These are phyloP conservation scores for Odontocolon sp. DNA, from an alignment of 2,888 invertebrate species.

Conservation along the genomic window DNA sequence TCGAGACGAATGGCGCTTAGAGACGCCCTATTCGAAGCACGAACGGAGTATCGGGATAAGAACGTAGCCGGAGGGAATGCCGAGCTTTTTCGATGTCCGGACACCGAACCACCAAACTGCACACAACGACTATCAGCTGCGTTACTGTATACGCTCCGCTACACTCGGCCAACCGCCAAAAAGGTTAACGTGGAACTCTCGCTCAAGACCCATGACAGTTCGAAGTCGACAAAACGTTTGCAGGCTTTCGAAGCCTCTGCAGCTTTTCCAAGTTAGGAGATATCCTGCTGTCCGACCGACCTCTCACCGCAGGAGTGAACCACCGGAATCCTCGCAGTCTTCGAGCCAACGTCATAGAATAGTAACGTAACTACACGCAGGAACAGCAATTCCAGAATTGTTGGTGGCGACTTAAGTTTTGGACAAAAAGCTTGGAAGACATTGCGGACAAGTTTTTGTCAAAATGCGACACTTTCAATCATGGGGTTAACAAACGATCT, in stretches of 20 bases:
- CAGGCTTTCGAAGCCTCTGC: conserved; percentile 6
- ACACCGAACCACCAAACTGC: not conserved
- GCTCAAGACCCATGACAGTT: conserved; percentile 43
- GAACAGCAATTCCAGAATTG: conserved; percentile 20
- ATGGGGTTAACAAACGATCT: too few relatives aligned
- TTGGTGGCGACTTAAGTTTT: not conserved
- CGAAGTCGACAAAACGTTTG: conserved; percentile 53
- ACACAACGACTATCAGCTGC: conserved; percentile 8
- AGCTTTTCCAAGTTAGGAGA: conserved; percentile 40
- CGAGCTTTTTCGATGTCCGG: conserved; percentile 48
- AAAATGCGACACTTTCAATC: too few relatives aligned
- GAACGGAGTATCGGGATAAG: conserved; percentile 33
- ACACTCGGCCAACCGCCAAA: conserved; percentile 55
- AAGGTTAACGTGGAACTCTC: conserved; percentile 42
- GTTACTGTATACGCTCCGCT: conserved; percentile 14
- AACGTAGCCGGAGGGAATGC: conserved; percentile 30
- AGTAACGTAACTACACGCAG: not conserved
- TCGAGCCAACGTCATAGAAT: conserved; percentile 22
- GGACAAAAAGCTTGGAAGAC: conserved; percentile 24
- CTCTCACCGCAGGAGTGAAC: conserved; percentile 1
- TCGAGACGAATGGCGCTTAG: conserved; percentile 50
- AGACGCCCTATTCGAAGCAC: conserved; percentile 53
- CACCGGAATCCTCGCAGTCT: conserved; percentile 26
- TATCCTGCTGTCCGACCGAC: conserved; percentile 19
- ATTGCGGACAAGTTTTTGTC: not conserved